Evolutionary conservation across 2,888 invertebrate species (phyloP).

Genomic region (Eupelmus urozonus): DNA sequence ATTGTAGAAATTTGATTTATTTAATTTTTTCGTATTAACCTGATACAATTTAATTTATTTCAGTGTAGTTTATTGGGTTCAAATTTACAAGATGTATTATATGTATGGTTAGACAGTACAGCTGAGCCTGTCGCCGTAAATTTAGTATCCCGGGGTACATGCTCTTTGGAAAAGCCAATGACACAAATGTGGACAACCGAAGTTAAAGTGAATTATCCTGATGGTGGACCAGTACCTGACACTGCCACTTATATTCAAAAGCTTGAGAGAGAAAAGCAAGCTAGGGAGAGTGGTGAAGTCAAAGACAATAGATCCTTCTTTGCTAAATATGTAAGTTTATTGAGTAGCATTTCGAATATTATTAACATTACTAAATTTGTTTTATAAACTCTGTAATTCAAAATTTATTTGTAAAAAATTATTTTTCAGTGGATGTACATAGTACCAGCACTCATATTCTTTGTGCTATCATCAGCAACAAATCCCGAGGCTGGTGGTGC

Average conservation of each 20-base stretch:
- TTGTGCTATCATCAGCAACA: conserved; percentile 92
- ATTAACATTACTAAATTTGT: conserved; percentile 28
- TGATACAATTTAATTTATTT: conserved; percentile 60
- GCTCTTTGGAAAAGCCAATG: conserved; percentile 75
- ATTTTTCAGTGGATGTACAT: conserved; percentile 99
- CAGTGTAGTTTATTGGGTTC: conserved; percentile 87
- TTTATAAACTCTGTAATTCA: conserved; percentile 15
- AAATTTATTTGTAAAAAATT: conserved; percentile 59
- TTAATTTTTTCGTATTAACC: conserved; percentile 36
- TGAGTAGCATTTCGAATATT: background rate
- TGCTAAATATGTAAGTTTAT: conserved; percentile 98
- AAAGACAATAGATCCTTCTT: conserved; percentile 97
- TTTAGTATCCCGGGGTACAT: conserved; percentile 79
- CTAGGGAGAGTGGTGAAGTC: conserved; percentile 91
- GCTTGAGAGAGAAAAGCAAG: conserved; percentile 92
- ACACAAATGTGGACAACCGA: conserved; percentile 85
- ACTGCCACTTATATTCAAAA: conserved; percentile 97
- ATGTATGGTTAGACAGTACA: conserved; percentile 87
- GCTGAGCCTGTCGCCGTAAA: conserved; percentile 88
- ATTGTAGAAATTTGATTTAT: background rate
- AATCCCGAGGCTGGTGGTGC: conserved; percentile 84
- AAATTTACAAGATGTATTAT: conserved; percentile 87
- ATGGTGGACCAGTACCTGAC: conserved; percentile 93
- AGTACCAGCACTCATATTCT: conserved; percentile 93
- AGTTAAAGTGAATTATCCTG: conserved; percentile 88